A percentile compares a stretch with the other conserved stretches of the same genome.
Conservation (phyloP, 2,888 invertebrate species). For the Agonopterix arenella region DNA sequence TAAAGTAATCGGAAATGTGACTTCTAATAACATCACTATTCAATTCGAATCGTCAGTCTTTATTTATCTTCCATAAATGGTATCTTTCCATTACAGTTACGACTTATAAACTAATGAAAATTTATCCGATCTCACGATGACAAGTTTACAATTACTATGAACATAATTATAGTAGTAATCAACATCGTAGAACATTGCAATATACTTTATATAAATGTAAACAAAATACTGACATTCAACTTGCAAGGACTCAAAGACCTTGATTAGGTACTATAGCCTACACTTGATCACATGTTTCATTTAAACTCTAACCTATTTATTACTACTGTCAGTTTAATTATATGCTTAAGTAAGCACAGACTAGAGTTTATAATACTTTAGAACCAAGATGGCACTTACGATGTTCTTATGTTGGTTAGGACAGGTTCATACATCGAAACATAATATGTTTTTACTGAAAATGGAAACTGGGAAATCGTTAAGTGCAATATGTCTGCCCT, state of each 20-base stretch:
- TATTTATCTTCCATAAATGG: conserved; percentile 13
- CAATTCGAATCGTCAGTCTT: conserved; percentile 33
- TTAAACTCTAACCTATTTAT: conserved; percentile 21
- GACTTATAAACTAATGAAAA: conserved; percentile 2
- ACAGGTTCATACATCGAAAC: conserved; percentile 29
- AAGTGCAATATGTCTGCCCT: conserved; percentile 43
- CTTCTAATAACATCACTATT: conserved; percentile 12
- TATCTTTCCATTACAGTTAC: conserved; percentile 7
- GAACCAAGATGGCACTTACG: conserved; percentile 11
- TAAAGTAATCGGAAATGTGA: too few species aligned
- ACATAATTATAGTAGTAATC: too few species aligned
- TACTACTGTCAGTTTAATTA: neutral
- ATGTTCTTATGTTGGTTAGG: conserved; percentile 10
- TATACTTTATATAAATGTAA: conserved; percentile 41
- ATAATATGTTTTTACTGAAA: conserved; percentile 63
- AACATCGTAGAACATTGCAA: too few species aligned
- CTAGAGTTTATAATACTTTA: conserved; percentile 15
- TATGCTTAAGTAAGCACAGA: conserved; percentile 22
- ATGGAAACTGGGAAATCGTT: conserved; percentile 70
- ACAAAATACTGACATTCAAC: conserved; percentile 69
- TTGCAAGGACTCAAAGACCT: conserved; percentile 60
- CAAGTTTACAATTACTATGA: too few species aligned
- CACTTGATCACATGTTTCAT: conserved; percentile 15
- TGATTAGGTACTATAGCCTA: conserved; percentile 47
- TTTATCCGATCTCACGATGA: too few species aligned